Evolutionary conservation across 2,113 vertebrate species (phyloP).

Genomic region (Bungarus multicinctus): DNA sequence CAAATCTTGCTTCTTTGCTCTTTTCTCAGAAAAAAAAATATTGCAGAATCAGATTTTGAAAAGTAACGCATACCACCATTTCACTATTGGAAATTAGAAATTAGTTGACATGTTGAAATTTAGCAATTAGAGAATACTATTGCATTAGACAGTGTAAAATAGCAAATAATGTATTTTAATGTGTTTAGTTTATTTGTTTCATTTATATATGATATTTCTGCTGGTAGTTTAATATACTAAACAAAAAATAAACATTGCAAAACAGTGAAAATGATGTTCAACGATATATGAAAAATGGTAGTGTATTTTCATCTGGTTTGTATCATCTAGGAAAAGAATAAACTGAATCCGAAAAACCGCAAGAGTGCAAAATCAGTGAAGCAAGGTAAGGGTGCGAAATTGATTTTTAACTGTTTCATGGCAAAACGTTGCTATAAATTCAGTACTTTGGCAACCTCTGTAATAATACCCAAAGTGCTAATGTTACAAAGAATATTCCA

Average conservation of each 20-base stretch:
- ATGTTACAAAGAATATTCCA: slow-evolving; percentile 32
- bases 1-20: neutral
- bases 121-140: neutral
- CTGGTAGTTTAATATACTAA: neutral
- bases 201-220: neutral
- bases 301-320: slow-evolving; percentile 56
- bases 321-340: slow-evolving; percentile 79
- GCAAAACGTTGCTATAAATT: slow-evolving; percentile 47
- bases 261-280: neutral
- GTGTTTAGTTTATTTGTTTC: neutral
- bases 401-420: slow-evolving; percentile 52
- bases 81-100: neutral
- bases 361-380: slow-evolving; percentile 83
- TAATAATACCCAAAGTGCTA: slow-evolving; percentile 35
- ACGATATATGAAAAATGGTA: neutral
- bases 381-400: slow-evolving; percentile 73
- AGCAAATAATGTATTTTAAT: neutral
- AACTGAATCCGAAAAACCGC: slow-evolving; percentile 81
- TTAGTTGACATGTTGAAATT: neutral
- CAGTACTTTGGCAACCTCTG: slow-evolving; percentile 44
- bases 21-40: neutral
- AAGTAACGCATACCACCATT: neutral
- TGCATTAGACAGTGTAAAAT: neutral
- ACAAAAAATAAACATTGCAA: neutral
- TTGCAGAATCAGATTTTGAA: neutral